Evolutionary conservation across 2,888 invertebrate genomes (phyloP).

Genomic region (Heliothis peltigera): DNA sequence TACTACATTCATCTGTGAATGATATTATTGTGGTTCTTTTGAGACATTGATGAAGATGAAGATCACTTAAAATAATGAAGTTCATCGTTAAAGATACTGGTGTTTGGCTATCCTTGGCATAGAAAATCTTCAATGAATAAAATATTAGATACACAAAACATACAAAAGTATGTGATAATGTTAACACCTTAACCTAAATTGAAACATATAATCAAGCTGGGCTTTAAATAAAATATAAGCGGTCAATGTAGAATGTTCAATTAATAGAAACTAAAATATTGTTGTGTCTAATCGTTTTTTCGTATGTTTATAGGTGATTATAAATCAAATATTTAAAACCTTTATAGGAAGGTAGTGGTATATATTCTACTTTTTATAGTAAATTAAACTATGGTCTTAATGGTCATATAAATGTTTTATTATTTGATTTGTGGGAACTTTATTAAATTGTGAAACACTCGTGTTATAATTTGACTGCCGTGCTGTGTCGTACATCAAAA

Average conservation of each 20-base stretch:
- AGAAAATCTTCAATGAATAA: constrained; percentile 10
- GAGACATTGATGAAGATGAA: not conserved
- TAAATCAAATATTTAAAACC: constrained; percentile 37
- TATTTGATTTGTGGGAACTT: constrained; percentile 16
- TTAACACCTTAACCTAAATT: constrained; percentile 23
- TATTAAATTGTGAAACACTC: constrained; percentile 31
- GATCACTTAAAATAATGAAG: constrained; percentile 24
- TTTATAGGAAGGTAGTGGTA: constrained; percentile 13
- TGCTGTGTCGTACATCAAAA: constrained; percentile 1
- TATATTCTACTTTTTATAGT: constrained; percentile 20
- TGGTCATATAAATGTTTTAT: constrained; percentile 8
- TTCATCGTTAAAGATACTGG: constrained; percentile 8
- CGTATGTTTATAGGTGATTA: constrained; percentile 28
- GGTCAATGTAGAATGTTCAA: constrained; percentile 68
- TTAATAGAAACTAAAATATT: constrained; percentile 58
- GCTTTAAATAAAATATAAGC: constrained; percentile 68
- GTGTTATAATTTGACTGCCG: constrained; percentile 13
- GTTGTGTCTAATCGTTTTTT: constrained; percentile 31
- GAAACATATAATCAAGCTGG: constrained; percentile 55
- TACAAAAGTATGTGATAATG: constrained; percentile 9
- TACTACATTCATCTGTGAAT: not conserved
- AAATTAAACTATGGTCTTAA: constrained; percentile 13
- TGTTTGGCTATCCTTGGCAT: constrained; percentile 36
- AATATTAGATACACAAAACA: constrained; percentile 7
- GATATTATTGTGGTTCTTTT: constrained; percentile 6